Evolutionary conservation across 92 coral and sea anemone genomes (phyloP).

Genomic region (Phenganax marumi): DNA sequence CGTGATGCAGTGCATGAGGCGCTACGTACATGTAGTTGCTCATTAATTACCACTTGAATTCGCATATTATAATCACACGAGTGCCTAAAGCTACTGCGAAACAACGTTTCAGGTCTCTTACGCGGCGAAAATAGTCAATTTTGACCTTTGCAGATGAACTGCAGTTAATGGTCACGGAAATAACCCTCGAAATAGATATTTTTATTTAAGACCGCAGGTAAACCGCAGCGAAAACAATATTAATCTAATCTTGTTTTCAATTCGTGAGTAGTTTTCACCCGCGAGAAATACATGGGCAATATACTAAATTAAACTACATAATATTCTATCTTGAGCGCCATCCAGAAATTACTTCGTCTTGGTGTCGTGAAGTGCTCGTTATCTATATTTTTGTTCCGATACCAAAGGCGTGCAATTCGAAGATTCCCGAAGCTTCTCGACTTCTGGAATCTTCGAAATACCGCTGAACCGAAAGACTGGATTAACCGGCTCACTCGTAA

Average conservation of each 20-base stretch:
- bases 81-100: not conserved
- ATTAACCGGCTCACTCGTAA: not conserved
- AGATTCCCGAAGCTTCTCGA: conserved; percentile 25
- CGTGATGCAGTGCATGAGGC: too few relatives aligned
- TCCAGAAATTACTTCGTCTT: conserved; percentile 20
- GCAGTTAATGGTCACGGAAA: not conserved
- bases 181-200: conserved; percentile 8
- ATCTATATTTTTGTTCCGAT: not conserved
- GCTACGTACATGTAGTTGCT: too few relatives aligned
- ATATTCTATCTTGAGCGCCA: not conserved
- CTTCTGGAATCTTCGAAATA: not conserved
- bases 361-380: not conserved
- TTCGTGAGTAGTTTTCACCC: not conserved
- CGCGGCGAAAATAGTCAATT: not conserved
- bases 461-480: conserved; percentile 19
- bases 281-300: not conserved
- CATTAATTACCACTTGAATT: too few relatives aligned
- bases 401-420: conserved; percentile 8
- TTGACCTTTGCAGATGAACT: conserved; percentile 18
- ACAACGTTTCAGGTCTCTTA: not conserved
- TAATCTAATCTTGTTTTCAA: conserved; percentile 16
- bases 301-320: not conserved
- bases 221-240: conserved; percentile 20
- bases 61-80: not conserved
- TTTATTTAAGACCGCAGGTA: conserved; percentile 17